Conservation (phyloP, 2,113 vertebrate genomes). For the Forbesichthys agassizii region DNA sequence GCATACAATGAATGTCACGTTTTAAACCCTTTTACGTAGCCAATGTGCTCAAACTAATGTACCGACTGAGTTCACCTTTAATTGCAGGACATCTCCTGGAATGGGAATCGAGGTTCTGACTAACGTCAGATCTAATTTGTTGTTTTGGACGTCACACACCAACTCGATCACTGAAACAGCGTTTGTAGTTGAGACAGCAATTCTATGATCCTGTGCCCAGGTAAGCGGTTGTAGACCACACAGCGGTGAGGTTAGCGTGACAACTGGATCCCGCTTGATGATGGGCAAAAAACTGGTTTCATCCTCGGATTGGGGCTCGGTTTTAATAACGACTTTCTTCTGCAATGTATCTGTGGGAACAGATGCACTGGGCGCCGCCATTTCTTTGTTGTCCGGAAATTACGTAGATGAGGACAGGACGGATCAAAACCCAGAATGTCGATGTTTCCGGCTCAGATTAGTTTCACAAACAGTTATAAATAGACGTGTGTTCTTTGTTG, state of each 20-base stretch:
- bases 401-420: slow-evolving; percentile 42
- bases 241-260: slow-evolving; percentile 81
- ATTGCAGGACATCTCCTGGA: slow-evolving; percentile 64
- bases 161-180: slow-evolving; percentile 88
- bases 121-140: slow-evolving; percentile 83
- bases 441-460: too few relatives aligned
- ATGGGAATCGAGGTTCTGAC: slow-evolving; percentile 87
- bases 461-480: too few relatives aligned
- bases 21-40: too few relatives aligned
- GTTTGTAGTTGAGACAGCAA: slow-evolving; percentile 84
- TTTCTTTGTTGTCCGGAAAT: slow-evolving; percentile 66
- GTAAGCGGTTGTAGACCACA: slow-evolving; percentile 87
- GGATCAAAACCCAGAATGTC: not conserved
- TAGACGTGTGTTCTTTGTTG: too few relatives aligned
- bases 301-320: slow-evolving; percentile 48
- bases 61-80: slow-evolving; percentile 77
- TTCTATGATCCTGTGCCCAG: slow-evolving; percentile 92
- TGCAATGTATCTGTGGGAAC: not conserved
- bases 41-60: not conserved
- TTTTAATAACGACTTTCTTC: slow-evolving; percentile 32
- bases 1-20: not conserved
- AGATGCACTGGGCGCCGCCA: slow-evolving; percentile 64
- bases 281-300: slow-evolving; percentile 33
- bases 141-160: slow-evolving; percentile 84
- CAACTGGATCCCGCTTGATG: slow-evolving; percentile 80